Conservation (phyloP, 1,140 invertebrate genomes). For the Drosophila auraria region DNA sequence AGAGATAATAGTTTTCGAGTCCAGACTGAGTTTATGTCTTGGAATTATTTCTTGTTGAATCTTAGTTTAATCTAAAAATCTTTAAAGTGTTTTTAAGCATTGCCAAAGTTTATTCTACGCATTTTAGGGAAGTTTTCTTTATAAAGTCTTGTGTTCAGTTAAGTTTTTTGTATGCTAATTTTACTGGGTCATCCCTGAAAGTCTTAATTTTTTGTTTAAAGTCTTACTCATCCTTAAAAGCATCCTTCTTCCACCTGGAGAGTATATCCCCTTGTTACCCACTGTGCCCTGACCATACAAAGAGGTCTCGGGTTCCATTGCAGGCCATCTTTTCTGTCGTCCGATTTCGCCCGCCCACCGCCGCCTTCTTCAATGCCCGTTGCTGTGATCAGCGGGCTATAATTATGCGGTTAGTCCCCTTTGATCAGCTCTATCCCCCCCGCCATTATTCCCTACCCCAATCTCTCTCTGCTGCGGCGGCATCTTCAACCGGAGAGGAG, state of each 20-base stretch:
- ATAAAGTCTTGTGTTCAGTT: background rate
- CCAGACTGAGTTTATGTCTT: background rate
- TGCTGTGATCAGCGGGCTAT: slow-evolving; percentile 53
- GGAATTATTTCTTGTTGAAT: background rate
- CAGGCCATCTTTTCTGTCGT: slow-evolving; percentile 12
- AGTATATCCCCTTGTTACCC: background rate
- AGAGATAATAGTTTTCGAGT: background rate
- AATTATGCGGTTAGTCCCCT: slow-evolving; percentile 67
- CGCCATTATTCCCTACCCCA: background rate
- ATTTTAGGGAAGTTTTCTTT: background rate
- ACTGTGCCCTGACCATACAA: slow-evolving; percentile 3
- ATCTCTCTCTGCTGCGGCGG: background rate
- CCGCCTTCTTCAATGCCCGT: slow-evolving; percentile 17
- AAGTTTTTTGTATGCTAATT: background rate
- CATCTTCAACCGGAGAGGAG: slow-evolving; percentile 38
- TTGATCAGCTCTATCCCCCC: slow-evolving; percentile 12
- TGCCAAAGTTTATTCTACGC: background rate
- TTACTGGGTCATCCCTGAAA: background rate
- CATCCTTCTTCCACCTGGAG: background rate
- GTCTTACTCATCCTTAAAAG: background rate
- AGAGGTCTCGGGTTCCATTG: slow-evolving; percentile 15
- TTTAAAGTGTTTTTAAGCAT: accelerated
- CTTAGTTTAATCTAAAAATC: background rate
- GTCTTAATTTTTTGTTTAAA: background rate
- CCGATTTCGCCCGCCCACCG: slow-evolving; percentile 43